Percentiles rank a stretch among this genome's conserved stretches.
These are phyloP conservation scores for Procambarus virginalis DNA, from an alignment of 1,140 invertebrate genomes.

Conservation along the genomic window DNA sequence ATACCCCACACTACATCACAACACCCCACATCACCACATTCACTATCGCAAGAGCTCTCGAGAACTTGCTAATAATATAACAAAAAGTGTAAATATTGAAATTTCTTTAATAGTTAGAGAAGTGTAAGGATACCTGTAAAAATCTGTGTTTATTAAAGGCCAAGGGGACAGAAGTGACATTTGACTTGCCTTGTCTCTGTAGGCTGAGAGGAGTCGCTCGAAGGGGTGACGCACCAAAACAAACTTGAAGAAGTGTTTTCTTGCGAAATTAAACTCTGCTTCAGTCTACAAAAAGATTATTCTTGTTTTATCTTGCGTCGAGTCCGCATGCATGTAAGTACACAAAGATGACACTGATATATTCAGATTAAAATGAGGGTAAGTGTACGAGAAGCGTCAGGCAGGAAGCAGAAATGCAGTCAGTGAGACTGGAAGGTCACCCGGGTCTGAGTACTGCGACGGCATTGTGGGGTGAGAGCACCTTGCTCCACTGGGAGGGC, in stretches of 20 bases:
- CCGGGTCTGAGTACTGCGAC: neutral
- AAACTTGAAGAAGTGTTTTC: slow-evolving; percentile 72
- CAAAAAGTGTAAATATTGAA: too few relatives aligned
- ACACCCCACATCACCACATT: too few relatives aligned
- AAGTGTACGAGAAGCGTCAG: neutral
- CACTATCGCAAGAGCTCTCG: too few relatives aligned
- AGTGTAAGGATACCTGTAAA: neutral
- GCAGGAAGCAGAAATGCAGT: neutral
- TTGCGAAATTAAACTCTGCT: slow-evolving; percentile 70
- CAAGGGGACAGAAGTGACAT: neutral
- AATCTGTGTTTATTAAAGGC: neutral
- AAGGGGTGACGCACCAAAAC: slow-evolving; percentile 74
- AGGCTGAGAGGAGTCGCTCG: slow-evolving; percentile 72
- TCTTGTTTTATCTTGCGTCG: neutral
- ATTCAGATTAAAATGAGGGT: neutral
- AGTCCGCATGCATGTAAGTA: too few relatives aligned
- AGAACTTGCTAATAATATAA: too few relatives aligned
- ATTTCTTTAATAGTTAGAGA: too few relatives aligned
- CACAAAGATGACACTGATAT: too few relatives aligned
- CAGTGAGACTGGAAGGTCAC: neutral
- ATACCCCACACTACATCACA: too few relatives aligned
- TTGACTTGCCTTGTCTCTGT: slow-evolving; percentile 71
- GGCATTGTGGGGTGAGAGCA: neutral
- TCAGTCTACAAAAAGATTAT: slow-evolving; percentile 58
- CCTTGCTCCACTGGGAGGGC: too few relatives aligned